phyloP scores from a whole-genome alignment of 2,888 invertebrate species.

The Ennomos fuscantarius region DNA sequence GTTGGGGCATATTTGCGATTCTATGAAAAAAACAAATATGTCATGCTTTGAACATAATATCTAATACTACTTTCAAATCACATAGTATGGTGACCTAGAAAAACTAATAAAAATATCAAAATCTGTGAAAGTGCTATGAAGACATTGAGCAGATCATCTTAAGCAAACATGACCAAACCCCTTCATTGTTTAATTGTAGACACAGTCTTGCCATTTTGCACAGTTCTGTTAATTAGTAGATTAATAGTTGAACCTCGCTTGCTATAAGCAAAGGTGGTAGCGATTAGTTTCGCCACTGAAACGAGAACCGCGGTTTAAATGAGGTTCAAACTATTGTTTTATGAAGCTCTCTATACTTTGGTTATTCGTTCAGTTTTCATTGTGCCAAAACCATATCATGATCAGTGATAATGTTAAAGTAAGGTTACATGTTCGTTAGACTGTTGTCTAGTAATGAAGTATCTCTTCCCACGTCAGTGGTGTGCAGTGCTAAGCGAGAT shows the following conservation, averaged over 20 bases:
- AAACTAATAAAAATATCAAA: too few relatives aligned
- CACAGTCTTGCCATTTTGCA: conserved; percentile 58
- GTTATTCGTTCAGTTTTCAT: conserved; percentile 55
- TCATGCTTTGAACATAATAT: too few relatives aligned
- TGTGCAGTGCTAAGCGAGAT: conserved; percentile 59
- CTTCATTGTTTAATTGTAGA: conserved; percentile 7
- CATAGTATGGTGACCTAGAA: too few relatives aligned
- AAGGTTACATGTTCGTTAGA: conserved; percentile 54
- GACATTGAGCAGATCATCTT: neutral
- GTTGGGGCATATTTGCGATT: conserved; percentile 11
- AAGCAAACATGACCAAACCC: conserved; percentile 10
- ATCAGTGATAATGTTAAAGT: conserved; percentile 72
- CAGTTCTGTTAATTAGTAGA: conserved; percentile 36
- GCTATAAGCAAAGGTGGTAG: too few relatives aligned
- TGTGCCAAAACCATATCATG: conserved; percentile 80
- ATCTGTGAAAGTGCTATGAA: neutral
- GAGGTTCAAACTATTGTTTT: conserved; percentile 4
- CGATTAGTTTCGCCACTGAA: too few relatives aligned
- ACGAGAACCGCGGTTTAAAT: too few relatives aligned
- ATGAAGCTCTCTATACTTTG: conserved; percentile 36
- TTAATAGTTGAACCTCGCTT: too few relatives aligned
- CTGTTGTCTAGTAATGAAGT: conserved; percentile 28
- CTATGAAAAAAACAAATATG: too few relatives aligned
- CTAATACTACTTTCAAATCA: too few relatives aligned
- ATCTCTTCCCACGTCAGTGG: conserved; percentile 43